Conservation (phyloP, 2,888 invertebrate species). For the Tolmerus cingulatus region DNA sequence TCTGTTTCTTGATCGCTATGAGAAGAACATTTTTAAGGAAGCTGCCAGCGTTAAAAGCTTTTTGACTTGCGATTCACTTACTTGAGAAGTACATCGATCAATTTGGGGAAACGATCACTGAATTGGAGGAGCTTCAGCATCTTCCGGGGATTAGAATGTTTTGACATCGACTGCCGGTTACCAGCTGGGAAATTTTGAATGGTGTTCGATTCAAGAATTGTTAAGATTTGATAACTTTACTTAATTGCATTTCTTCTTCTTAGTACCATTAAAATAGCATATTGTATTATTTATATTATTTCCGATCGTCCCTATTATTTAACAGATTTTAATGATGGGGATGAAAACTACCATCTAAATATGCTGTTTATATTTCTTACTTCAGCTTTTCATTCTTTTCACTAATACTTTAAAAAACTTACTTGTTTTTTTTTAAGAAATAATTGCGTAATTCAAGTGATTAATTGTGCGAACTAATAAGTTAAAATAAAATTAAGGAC, state of each 20-base stretch:
- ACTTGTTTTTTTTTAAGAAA: too few relatives aligned
- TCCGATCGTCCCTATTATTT: too few relatives aligned
- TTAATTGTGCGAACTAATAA: too few relatives aligned
- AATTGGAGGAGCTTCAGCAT: neutral
- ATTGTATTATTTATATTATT: too few relatives aligned
- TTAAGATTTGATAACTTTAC: neutral
- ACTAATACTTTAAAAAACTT: too few relatives aligned
- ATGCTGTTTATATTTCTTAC: too few relatives aligned
- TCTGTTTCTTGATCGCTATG: neutral
- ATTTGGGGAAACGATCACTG: neutral
- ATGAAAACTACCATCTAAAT: too few relatives aligned
- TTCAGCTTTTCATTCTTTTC: too few relatives aligned
- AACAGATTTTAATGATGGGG: too few relatives aligned
- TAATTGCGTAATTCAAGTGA: too few relatives aligned
- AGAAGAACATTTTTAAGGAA: conserved; percentile 44
- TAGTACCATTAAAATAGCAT: neutral
- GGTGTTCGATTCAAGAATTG: neutral
- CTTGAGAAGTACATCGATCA: neutral
- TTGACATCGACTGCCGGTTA: neutral
- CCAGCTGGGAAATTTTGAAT: neutral
- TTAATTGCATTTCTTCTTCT: neutral
- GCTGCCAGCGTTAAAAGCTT: conserved; percentile 46
- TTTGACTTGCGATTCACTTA: conserved; percentile 38
- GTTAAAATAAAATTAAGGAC: too few relatives aligned
- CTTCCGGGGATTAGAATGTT: neutral